Percentiles rank a stretch among this genome's conserved stretches.
Evolutionary conservation across 2,113 vertebrate genomes (phyloP).

Genomic region (Cairina moschata): DNA sequence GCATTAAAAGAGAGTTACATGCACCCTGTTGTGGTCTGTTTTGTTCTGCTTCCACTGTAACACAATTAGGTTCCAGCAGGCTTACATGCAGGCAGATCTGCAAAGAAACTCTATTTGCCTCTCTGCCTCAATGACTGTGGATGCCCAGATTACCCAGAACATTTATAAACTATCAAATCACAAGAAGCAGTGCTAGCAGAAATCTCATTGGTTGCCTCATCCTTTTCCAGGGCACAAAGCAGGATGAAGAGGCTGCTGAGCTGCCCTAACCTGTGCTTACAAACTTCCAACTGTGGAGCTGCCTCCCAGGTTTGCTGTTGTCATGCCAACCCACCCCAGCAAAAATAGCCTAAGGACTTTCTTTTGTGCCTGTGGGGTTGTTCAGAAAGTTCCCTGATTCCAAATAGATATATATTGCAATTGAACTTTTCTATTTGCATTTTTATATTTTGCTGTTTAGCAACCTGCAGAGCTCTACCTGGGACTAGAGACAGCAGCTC

Average conservation of each 20-base stretch:
- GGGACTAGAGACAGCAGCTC: accelerated
- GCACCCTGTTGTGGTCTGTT: neutral
- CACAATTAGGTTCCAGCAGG: neutral
- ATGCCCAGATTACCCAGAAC: neutral
- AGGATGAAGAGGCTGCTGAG: neutral
- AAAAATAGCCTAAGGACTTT: neutral
- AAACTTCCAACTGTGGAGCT: neutral
- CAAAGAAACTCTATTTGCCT: neutral
- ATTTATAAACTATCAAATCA: neutral
- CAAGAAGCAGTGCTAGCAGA: neutral
- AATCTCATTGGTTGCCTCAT: neutral
- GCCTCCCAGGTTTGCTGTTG: neutral
- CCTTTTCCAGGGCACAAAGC: neutral
- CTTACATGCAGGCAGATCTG: accelerated
- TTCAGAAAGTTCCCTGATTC: neutral
- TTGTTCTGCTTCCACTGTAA: neutral
- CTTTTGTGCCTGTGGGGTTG: neutral
- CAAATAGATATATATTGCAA: neutral
- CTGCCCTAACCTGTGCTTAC: accelerated
- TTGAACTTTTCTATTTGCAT: neutral
- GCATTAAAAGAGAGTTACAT: neutral
- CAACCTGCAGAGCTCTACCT: neutral
- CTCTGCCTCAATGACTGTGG: neutral
- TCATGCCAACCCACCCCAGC: neutral
- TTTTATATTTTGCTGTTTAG: neutral